These are phyloP conservation scores for Ambastaia sidthimunki DNA, from an alignment of 2,797 vertebrate genomes.

Conservation along the genomic window DNA sequence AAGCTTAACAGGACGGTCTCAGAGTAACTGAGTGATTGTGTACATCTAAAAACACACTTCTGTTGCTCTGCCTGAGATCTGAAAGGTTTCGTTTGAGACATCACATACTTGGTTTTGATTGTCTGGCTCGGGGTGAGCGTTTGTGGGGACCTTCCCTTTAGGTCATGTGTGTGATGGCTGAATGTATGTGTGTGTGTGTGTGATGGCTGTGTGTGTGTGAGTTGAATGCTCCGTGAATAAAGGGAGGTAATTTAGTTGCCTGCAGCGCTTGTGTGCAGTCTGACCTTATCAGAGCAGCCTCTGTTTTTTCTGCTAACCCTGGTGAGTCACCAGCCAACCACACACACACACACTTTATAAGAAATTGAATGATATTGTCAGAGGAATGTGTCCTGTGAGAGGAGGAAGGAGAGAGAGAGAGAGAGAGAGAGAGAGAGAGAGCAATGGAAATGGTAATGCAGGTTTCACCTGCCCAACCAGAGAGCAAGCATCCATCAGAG, in stretches of 20 bases:
- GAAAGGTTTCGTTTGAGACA: background rate
- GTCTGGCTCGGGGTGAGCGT: slow-evolving; percentile 20
- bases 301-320: slow-evolving; percentile 65
- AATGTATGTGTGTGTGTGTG: too few species aligned
- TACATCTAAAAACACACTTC: too few species aligned
- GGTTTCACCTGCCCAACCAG: too few species aligned
- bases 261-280: slow-evolving; percentile 68
- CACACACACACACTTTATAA: slow-evolving; percentile 31
- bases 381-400: slow-evolving; percentile 41
- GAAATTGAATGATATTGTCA: slow-evolving; percentile 64
- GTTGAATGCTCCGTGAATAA: slow-evolving; percentile 68
- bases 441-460: slow-evolving; percentile 46
- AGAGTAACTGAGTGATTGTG: too few species aligned
- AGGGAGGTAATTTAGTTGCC: slow-evolving; percentile 74
- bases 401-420: background rate
- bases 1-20: too few species aligned
- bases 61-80: too few species aligned
- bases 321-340: slow-evolving; percentile 67
- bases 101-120: background rate
- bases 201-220: slow-evolving; percentile 15
- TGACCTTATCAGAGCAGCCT: slow-evolving; percentile 77
- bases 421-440: slow-evolving; percentile 14
- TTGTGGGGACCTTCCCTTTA: slow-evolving; percentile 28
- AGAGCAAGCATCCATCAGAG: slow-evolving; percentile 70
- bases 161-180: background rate